These are phyloP conservation scores for Eulimnadia texana DNA, from an alignment of 1,140 invertebrate genomes.

Conservation along the genomic window DNA sequence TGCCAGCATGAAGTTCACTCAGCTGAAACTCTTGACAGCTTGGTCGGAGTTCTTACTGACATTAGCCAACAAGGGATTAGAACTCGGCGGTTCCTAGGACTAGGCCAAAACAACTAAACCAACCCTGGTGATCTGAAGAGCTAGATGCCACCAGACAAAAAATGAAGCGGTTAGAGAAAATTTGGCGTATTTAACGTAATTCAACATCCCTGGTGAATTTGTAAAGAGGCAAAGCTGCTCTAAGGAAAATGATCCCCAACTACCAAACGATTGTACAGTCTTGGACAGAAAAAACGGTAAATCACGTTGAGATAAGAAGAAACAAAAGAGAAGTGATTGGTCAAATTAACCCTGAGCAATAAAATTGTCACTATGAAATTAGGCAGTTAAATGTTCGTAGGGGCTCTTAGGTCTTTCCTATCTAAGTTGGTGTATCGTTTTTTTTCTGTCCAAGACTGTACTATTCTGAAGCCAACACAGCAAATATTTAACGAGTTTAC, in stretches of 20 bases:
- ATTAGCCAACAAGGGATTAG: neutral
- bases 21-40: neutral
- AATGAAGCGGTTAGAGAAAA: neutral
- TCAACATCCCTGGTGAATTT: neutral
- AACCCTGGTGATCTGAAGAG: neutral
- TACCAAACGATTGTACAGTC: neutral
- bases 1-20: neutral
- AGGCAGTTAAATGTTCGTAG: no score
- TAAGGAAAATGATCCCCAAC: neutral
- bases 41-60: neutral
- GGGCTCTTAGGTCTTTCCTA: no score
- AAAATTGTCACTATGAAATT: no score
- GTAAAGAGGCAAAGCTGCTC: neutral
- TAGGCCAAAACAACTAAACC: neutral
- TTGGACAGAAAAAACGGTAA: no score
- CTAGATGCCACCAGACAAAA: neutral
- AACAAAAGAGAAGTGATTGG: no score
- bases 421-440: no score
- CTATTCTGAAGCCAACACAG: neutral
- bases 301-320: no score
- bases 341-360: no score
- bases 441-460: no score
- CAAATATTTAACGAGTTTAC: neutral
- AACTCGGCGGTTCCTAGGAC: neutral
- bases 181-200: neutral